phyloP scores from a whole-genome alignment of 2,113 vertebrate species.

The Silurus asotus region DNA sequence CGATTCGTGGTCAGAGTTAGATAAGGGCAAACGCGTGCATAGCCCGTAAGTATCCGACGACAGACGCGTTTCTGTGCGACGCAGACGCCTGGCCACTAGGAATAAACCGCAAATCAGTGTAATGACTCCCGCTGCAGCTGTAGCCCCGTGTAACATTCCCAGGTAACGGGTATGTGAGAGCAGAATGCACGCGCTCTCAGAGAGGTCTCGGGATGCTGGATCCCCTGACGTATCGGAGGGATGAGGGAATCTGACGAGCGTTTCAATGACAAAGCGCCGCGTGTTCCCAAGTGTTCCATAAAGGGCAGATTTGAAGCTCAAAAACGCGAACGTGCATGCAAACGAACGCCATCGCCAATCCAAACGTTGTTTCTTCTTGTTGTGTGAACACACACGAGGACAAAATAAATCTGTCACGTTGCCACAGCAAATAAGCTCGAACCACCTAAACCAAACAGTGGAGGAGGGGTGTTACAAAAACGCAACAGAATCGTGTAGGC shows the following conservation, averaged over 20 bases:
- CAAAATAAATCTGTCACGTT: constrained; percentile 77
- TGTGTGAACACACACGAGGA: constrained; percentile 82
- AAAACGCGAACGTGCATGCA: constrained; percentile 56
- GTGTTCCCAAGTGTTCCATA: constrained; percentile 59
- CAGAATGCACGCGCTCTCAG: constrained; percentile 57
- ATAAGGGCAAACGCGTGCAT: constrained; percentile 21
- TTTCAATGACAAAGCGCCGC: constrained; percentile 74
- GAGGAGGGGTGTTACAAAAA: constrained; percentile 53
- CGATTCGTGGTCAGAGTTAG: constrained; percentile 31
- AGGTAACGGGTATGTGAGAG: constrained; percentile 53
- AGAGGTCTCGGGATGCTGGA: constrained; percentile 69
- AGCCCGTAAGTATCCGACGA: constrained; percentile 14
- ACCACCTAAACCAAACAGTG: constrained; percentile 77
- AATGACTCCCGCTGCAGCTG: constrained; percentile 51
- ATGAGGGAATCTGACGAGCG: constrained; percentile 55
- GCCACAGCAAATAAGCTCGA: constrained; percentile 82
- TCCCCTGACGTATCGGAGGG: constrained; percentile 68
- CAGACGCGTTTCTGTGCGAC: constrained; percentile 1
- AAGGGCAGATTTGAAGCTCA: constrained; percentile 51
- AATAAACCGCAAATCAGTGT: constrained; percentile 60
- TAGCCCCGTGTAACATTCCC: constrained; percentile 57
- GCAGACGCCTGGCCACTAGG: constrained; percentile 56
- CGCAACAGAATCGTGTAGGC: constrained; percentile 29
- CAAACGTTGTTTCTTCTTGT: constrained; percentile 66
- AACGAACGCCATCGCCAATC: constrained; percentile 76